Base-by-base conservation (phyloP, 2,888 invertebrate species). In the Drosophila birchii region DNA sequence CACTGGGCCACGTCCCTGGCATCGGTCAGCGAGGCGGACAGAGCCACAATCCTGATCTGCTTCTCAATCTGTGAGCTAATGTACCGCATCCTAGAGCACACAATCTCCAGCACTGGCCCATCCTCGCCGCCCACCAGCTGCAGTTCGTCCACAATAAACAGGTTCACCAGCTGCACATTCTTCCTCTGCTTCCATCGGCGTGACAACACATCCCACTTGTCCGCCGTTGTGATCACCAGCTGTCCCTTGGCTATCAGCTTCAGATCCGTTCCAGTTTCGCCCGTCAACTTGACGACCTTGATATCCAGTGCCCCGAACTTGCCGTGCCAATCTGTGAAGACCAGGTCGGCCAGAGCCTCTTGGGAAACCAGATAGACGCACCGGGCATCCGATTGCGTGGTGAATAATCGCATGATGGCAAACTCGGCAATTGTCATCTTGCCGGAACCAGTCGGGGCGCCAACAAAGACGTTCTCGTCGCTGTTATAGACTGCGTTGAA, bases 161-260 rank as follows among this genome's bases (percentile, higher is more conserved):
- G 94, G 72, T 98, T 97, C 11, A 99, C 96, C 89, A 98, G 98
- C 90, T 99, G 99, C 0, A 99, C 99, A 91, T 98, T 98, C 93
- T 99, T 99, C 38, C 99, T 94, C 89, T 99, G 99, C 89, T 99
- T 99, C 99, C 99, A 99, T 76, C 99, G 94, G 62, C 99, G 94
- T 0, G 99, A 99, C 4, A 99, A 93, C 5, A 99, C 98, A 91
- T 99, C 99, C 99, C 99, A 99, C 87, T 98, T 98, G 90, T 99
- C 99, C 0, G 99, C 98, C 0, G 99, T 99, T 6, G 98, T 97
- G 75, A 99, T 95, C 47, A 99, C 96, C n/a, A 99, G 95, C 92
- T 99, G 98, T 0, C 98, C 98, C 91, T 98, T 97, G 43, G 97
- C 97, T 23, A 99, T 93, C 0, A 97, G 92, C 91, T 99, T 99